phyloP scores from a whole-genome alignment of 2,113 vertebrate genomes.

The Gymnogyps californianus region DNA sequence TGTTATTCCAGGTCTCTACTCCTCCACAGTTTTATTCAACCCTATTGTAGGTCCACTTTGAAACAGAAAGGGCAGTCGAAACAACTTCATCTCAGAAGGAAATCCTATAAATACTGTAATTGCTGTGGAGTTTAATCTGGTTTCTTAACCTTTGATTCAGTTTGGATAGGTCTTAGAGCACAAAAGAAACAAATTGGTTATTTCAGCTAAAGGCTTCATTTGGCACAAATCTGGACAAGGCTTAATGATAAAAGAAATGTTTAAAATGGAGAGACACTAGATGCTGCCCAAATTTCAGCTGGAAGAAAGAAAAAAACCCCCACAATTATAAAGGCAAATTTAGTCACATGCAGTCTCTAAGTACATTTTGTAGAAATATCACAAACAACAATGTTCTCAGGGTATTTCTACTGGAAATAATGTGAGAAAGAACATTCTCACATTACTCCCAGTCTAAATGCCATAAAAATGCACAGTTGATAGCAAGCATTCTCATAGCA shows the following conservation, averaged over 20 bases:
- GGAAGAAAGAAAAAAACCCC: neutral
- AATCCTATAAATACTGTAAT: conserved; percentile 58
- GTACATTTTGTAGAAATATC: conserved; percentile 36
- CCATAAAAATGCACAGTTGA: conserved; percentile 60
- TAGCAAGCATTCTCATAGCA: conserved; percentile 61
- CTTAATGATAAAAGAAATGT: conserved; percentile 23
- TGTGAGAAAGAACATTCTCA: conserved; percentile 68
- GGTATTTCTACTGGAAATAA: conserved; percentile 65
- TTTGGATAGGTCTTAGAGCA: conserved; percentile 19
- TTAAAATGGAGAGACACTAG: neutral
- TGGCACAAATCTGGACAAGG: conserved; percentile 8
- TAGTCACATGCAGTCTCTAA: conserved; percentile 8
- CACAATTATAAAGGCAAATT: neutral
- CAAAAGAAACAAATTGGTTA: conserved; percentile 14
- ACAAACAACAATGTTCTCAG: conserved; percentile 54
- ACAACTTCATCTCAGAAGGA: conserved; percentile 49
- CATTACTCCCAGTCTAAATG: conserved; percentile 66
- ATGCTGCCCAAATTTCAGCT: neutral
- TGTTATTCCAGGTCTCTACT: conserved; percentile 36
- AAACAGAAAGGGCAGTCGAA: conserved; percentile 48
- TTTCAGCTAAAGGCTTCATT: conserved; percentile 44
- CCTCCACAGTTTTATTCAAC: conserved; percentile 34
- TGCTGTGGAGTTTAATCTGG: conserved; percentile 35
- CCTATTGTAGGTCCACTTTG: neutral
- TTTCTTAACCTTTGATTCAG: conserved; percentile 58